These are phyloP conservation scores for Ibidorhyncha struthersii DNA, from an alignment of 2,113 vertebrate genomes.

Conservation along the genomic window DNA sequence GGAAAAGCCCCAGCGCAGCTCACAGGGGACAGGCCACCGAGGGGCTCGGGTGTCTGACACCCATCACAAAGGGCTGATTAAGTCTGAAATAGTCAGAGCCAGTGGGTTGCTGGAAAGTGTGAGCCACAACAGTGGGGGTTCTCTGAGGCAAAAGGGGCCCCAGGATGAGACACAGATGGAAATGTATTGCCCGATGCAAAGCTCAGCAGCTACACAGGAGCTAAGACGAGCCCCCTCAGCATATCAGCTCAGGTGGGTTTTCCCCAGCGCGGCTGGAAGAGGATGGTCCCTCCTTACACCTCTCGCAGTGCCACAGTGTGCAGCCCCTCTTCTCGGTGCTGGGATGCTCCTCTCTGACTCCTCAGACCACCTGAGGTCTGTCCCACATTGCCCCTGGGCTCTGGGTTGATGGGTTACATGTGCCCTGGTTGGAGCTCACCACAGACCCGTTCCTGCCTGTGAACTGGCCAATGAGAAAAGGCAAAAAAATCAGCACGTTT, in stretches of 20 bases:
- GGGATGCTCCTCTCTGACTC: neutral
- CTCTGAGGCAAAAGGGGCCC: neutral
- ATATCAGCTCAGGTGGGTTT: fast-evolving
- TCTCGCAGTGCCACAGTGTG: fast-evolving
- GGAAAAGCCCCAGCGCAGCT: slow-evolving; percentile 3
- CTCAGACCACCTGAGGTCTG: neutral
- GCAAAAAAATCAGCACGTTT: neutral
- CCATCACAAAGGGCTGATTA: neutral
- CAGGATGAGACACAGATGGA: neutral
- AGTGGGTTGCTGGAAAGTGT: slow-evolving; percentile 65
- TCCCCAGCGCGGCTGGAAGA: neutral
- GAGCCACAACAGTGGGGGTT: neutral
- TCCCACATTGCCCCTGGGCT: neutral
- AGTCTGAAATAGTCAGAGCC: slow-evolving; percentile 24
- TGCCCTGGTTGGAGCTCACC: neutral
- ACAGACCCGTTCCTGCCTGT: neutral
- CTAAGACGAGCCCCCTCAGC: neutral
- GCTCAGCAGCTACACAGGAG: neutral
- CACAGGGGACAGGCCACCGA: neutral
- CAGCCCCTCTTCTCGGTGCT: neutral
- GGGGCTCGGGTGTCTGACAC: neutral
- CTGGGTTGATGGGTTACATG: neutral
- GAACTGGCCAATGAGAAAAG: neutral
- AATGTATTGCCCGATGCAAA: neutral
- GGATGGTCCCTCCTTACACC: neutral